Conservation (phyloP, 2,113 vertebrate genomes). For the Martes martes region DNA sequence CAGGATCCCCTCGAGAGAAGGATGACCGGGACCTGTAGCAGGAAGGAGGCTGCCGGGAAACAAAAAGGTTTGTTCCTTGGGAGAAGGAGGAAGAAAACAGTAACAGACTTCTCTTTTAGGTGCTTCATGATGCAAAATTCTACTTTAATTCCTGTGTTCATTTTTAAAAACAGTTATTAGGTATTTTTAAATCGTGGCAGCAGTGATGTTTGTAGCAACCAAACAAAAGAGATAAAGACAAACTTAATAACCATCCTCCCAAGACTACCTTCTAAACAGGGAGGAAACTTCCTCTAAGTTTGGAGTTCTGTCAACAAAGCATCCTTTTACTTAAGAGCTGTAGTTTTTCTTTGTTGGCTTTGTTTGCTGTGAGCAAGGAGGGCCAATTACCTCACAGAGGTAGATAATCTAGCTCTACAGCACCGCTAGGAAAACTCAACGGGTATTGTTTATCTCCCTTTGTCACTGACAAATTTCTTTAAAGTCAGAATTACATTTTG, state of each 20-base stretch:
- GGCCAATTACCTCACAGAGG: neutral
- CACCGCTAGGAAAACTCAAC: neutral
- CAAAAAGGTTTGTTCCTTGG: neutral
- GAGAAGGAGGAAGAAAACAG: neutral
- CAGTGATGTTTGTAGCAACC: neutral
- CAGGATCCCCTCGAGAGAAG: neutral
- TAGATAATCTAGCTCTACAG: neutral
- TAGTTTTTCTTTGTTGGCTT: neutral
- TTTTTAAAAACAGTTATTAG: neutral
- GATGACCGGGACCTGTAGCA: neutral
- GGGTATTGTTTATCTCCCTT: neutral
- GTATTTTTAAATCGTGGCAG: neutral
- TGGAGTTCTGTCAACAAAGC: neutral
- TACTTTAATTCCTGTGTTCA: neutral
- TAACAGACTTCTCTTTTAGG: neutral
- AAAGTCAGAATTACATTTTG: neutral
- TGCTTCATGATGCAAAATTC: neutral
- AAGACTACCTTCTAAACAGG: neutral
- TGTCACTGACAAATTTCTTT: neutral
- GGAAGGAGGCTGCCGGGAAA: neutral
- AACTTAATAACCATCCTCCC: neutral
- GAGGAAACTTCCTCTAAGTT: neutral
- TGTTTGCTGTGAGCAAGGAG: neutral
- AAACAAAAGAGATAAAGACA: neutral
- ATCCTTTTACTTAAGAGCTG: neutral